phyloP scores from a whole-genome alignment of 2,888 invertebrate genomes.

The Noctua janthe region DNA sequence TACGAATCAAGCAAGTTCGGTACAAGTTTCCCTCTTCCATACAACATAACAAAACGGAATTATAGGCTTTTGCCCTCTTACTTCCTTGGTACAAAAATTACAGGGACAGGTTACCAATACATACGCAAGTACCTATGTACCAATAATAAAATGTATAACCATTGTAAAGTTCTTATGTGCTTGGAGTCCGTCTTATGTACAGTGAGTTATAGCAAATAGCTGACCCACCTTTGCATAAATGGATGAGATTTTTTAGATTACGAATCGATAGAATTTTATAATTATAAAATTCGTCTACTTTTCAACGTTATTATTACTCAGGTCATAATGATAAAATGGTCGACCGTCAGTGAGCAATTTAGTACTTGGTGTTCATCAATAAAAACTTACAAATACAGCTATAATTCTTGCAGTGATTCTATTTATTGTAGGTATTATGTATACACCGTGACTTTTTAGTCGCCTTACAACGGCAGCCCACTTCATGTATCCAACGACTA shows the following conservation, averaged over 20 bases:
- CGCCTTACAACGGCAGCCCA: too few species aligned
- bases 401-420: background rate
- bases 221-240: too few species aligned
- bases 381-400: background rate
- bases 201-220: too few species aligned
- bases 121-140: background rate
- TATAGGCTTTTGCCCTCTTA: conserved; percentile 5
- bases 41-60: conserved; percentile 5
- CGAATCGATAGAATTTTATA: too few species aligned
- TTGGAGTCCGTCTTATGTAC: background rate
- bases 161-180: background rate
- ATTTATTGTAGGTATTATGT: too few species aligned
- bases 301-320: background rate
- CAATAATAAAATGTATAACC: background rate
- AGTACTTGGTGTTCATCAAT: background rate
- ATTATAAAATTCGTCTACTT: too few species aligned
- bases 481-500: too few species aligned
- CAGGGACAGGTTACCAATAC: background rate
- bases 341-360: background rate
- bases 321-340: background rate
- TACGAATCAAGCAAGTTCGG: conserved; percentile 17
- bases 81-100: conserved; percentile 8
- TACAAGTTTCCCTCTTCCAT: background rate
- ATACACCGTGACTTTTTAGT: too few species aligned
- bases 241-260: too few species aligned